phyloP scores from a whole-genome alignment of 2,888 invertebrate genomes.

The Tricholauxania praeusta region DNA sequence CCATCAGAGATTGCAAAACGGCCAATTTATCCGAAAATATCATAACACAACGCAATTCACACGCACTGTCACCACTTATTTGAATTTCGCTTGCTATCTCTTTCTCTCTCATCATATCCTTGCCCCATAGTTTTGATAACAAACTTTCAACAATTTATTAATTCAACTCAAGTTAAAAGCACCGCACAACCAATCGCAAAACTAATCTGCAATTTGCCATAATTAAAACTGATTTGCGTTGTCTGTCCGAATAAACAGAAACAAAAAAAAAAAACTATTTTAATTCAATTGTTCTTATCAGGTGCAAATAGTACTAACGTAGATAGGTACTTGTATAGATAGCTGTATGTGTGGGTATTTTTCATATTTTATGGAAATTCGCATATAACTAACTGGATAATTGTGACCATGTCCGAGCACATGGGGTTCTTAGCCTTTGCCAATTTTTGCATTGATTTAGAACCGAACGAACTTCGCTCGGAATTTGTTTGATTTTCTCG shows the following conservation, averaged over 20 bases:
- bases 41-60: no score
- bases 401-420: no score
- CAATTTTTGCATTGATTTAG: conserved; percentile 6
- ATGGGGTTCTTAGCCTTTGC: background rate
- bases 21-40: no score
- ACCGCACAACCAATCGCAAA: background rate
- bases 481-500: conserved; percentile 19
- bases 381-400: background rate
- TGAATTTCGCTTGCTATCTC: no score
- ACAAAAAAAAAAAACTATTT: background rate
- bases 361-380: conserved; percentile 6
- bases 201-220: conserved; percentile 12
- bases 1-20: no score
- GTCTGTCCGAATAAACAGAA: background rate
- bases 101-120: no score
- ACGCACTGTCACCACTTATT: no score
- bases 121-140: no score
- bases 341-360: background rate
- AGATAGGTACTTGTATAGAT: no score
- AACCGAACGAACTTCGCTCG: conserved; percentile 24
- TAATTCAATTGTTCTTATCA: background rate
- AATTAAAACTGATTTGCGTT: conserved; percentile 1
- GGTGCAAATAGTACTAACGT: no score
- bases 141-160: no score
- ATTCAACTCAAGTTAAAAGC: background rate